Base-by-base conservation (phyloP, 2,113 vertebrate species). In the Bungarus multicinctus region DNA sequence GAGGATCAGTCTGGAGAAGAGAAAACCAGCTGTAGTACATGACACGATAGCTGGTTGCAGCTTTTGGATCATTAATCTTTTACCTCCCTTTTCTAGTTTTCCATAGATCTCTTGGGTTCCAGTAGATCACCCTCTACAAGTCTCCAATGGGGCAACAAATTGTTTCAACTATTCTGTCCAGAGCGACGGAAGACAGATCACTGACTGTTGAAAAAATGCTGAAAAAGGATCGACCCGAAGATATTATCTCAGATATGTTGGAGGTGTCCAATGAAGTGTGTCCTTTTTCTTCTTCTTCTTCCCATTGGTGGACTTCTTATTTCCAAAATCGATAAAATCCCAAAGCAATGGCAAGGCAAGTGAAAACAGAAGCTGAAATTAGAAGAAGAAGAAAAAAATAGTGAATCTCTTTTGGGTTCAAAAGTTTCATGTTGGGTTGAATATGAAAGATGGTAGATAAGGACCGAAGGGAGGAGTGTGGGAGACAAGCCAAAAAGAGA, bases 251-350 rank as follows among this genome's bases (percentile, higher is more conserved):
- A 69, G 47, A 90, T 88, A 3, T 5, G 87, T 1, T 69, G 89
- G 18, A 47, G 4, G 54, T 30, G 34, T 52, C 25, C 34, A 86
- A 64, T 22, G 0, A 52, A 3, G n/a, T 52, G 7, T 34, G 50
- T 14, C 54, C 93, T 27, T 4, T 55, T 12, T 52, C 50, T 50
- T 52, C 0, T 52, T 52, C 50, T 52, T 52, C 50, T 12, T 52
- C 11, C 14, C 39, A 16, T 25, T 14, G 74, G 34, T 22, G 34
- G 18, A 4, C 10, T 3, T 92, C 89, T 91, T 98, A 98, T 88
- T 98, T 99, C 99, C 99, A 99, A 91, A 99, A 94, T 23, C 98
- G 97, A 92, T 99, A 99, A 96, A 99, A 98, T 85, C 98, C 98
- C 96, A 99, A 95, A 16, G 98, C 98, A 94, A 99, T 98, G 27